Evolutionary conservation across 2,888 invertebrate genomes (phyloP), one percentile per base, ranked within the genome.

Genomic region (Charanyca ferruginea): DNA sequence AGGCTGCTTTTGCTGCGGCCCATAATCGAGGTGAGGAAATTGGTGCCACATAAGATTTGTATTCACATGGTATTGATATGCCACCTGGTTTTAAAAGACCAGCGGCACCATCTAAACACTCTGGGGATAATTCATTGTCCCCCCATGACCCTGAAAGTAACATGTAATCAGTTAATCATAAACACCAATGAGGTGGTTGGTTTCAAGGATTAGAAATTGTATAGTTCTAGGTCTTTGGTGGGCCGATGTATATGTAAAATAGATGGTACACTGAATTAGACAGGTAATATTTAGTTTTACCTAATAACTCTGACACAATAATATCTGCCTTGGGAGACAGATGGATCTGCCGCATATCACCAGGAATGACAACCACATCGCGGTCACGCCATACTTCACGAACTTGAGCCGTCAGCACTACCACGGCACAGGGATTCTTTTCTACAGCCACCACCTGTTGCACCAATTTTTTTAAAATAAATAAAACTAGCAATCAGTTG

Each of bases 91-190:
- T 97, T 6, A 99, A 94, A 77, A 99, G 97, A 44, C 97, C 96
- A 83, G 98, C 98, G 3, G 99, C 99, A 3, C 99, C 99, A 92
- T 99, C 99, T 55, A 99, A 96, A 91, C 99, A 99, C 92, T 99
- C 99, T 0, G 99, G 99, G 0, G 99, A 99, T 13, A 99, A 96
- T 94, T 99, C 99, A 90, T 99, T 99, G 91, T 99, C 99, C 22
- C 99, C 99, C 96, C 99, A 99, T 1, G 99, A 99, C 0, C 97
- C 97, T 96, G 80, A 83, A 85, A 49, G 67, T 32, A 53, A 42
- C 8, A 25, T 2, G n/a, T 20, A 11, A 42, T 13, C 0, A 7
- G 4, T 47, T 32, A 59, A 22, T 35, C 1, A 48, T 20, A 44
- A 25, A 44, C 38, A 32, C 2, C 18, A 28, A 11, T 20, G 6